Evolutionary conservation across 2,113 vertebrate species (phyloP), one percentile per base, ranked within the genome.

Genomic region (Scalopus aquaticus): DNA sequence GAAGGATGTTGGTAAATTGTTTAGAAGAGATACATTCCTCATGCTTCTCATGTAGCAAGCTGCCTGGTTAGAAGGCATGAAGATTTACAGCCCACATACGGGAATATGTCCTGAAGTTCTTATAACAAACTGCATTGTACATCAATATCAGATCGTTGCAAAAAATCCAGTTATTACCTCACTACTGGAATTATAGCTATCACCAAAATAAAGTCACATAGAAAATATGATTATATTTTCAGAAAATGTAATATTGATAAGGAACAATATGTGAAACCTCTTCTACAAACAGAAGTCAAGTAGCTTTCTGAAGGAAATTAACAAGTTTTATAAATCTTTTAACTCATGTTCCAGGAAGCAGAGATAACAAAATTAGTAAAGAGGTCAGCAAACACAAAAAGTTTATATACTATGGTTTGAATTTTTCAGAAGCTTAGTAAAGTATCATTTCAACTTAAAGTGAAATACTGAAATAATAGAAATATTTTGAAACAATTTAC

Each of bases 391-490:
- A 83, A 44, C 19, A 88, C 77, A 90, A 51, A 70, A 86, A 60
- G 69, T 44, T 73, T 72, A 32, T 80, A 35, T 39, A 35, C 42
- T 70, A 81, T 65, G 2, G 32, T 80, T 74, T 44, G 32, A 15
- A 37, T 44, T 96, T 94, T 79, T 90, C 37, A 74, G 54, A 73
- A 83, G 89, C 30, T 81, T 86, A 76, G 62, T 88, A 65, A 80
- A 72, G 37, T 78, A n/a, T 70, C 4, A 81, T 70, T 92, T 95
- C 20, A 86, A 82, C 60, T 77, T 77, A 16, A 56, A 62, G 24
- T 35, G 56, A 95, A 92, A 82, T 78, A 37, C 17, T 86, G 51
- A 95, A 92, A 82, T 78, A 37, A 12, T 86, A 42, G 64, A 65
- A 86, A 58, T 37, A 84, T 56, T 73, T 88, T 54, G 60, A 81